Base-by-base conservation (phyloP, 2,113 vertebrate genomes). In the Channa maculata region DNA sequence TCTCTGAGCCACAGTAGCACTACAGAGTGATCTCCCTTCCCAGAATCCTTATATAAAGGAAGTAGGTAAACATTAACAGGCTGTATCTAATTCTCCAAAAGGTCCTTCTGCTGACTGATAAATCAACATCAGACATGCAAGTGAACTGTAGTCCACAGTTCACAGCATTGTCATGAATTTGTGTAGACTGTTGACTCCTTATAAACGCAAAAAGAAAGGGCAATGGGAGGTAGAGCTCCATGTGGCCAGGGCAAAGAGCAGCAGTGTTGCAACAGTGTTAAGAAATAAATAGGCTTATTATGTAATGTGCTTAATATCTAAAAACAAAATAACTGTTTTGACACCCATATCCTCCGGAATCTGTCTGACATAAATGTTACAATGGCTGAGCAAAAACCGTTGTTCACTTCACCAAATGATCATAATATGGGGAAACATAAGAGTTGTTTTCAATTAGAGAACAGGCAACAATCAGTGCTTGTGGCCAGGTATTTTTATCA, bases 131-230 rank as follows among this genome's bases (percentile, higher is more conserved):
- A 36, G 10, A 74, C 43, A 48, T 12, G 9, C 38, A 65, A 3
- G 8, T 62, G 61, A 65, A 41, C 66, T 53, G 49, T 34, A 51
- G 88, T 87, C 79, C 85, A 88, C 65, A 90, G 91, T 86, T 64
- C 88, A 80, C 39, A 55, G n/a, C 14, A 0, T 33, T 54, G 12
- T 50, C 67, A 59, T 37, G 8, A 46, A 46, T 36, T 24, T n/a
- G 37, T 10, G 2, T 34, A 14, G 38, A 69, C 8, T 36, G 49
- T 14, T 4, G 39, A 48, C 8, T 57, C 43, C 34, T 62, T 72
- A 54, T 50, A 43, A 58, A 84, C 65, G 37, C 46, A 33, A 36
- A 43, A 10, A 50, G 14, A 2, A 52, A 65, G 24, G 62, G 46
- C 9, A 55, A 64, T 5, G 8, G n/a, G n/a, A 13, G 55, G 12